Conservation (phyloP, 2,113 vertebrate species). For the Eidolon helvum region DNA sequence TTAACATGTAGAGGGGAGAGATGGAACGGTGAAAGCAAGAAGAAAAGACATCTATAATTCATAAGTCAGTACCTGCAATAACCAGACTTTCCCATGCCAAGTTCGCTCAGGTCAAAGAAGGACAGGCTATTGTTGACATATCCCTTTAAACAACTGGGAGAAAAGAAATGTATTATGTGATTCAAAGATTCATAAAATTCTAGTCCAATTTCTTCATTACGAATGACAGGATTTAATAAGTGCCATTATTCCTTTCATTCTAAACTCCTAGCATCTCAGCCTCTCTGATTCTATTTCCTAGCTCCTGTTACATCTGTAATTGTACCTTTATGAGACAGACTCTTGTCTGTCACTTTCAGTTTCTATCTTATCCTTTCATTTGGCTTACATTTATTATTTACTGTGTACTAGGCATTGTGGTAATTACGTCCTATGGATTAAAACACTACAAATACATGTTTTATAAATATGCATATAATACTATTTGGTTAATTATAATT, state of each 20-base stretch:
- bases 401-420: background rate
- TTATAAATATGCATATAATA: background rate
- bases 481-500: background rate
- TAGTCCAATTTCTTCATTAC: background rate
- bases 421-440: background rate
- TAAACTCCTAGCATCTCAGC: background rate
- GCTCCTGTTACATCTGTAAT: background rate
- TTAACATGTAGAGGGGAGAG: background rate
- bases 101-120: slow-evolving; percentile 92
- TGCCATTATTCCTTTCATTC: background rate
- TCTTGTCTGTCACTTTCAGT: background rate
- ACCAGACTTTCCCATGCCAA: slow-evolving; percentile 85
- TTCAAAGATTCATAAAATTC: background rate
- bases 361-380: background rate
- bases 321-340: background rate
- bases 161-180: slow-evolving; percentile 31
- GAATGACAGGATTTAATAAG: background rate
- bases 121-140: slow-evolving; percentile 98
- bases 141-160: slow-evolving; percentile 92
- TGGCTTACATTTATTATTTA: background rate
- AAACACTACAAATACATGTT: background rate
- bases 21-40: background rate
- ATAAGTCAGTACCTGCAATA: slow-evolving; percentile 89
- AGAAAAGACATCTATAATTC: background rate
- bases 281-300: background rate